Conservation (phyloP, 1,140 invertebrate species). For the Galleria mellonella region DNA sequence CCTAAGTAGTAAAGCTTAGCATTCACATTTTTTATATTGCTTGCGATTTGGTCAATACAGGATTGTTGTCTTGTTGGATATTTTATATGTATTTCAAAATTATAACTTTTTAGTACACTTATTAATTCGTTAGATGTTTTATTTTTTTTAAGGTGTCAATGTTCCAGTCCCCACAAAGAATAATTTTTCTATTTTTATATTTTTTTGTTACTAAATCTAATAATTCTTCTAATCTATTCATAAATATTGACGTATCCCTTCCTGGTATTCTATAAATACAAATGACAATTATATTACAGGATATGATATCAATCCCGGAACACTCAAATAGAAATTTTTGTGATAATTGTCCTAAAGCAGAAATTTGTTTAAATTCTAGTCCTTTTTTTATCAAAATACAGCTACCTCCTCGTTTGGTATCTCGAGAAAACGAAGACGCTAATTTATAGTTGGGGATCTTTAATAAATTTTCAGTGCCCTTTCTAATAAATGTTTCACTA, state of each 20-base stretch:
- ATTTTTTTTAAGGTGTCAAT: conserved; percentile 3
- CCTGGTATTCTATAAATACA: background rate
- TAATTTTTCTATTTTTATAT: conserved; percentile 5
- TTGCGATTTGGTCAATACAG: conserved; percentile 18
- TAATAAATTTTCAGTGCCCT: conserved; percentile 5
- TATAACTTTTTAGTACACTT: conserved; percentile 6
- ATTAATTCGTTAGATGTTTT: background rate
- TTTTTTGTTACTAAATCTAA: background rate
- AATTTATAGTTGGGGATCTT: conserved; percentile 7
- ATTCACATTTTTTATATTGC: conserved; percentile 10
- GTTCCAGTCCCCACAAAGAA: conserved; percentile 9
- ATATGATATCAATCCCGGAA: background rate
- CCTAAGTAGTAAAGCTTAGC: conserved; percentile 4
- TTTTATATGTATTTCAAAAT: conserved; percentile 11
- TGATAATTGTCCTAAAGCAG: background rate
- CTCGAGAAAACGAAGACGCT: conserved; percentile 8
- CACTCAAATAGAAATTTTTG: conserved; percentile 7
- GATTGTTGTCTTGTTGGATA: conserved; percentile 9
- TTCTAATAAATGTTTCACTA: conserved; percentile 14
- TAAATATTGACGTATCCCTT: background rate
- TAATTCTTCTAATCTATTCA: background rate
- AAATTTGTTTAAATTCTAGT: conserved; percentile 2
- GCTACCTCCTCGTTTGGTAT: conserved; percentile 9
- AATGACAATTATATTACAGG: background rate
- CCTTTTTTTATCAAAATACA: conserved; percentile 10